Evolutionary conservation across 2,888 invertebrate species (phyloP).

Genomic region (Liodrosophila aerea): DNA sequence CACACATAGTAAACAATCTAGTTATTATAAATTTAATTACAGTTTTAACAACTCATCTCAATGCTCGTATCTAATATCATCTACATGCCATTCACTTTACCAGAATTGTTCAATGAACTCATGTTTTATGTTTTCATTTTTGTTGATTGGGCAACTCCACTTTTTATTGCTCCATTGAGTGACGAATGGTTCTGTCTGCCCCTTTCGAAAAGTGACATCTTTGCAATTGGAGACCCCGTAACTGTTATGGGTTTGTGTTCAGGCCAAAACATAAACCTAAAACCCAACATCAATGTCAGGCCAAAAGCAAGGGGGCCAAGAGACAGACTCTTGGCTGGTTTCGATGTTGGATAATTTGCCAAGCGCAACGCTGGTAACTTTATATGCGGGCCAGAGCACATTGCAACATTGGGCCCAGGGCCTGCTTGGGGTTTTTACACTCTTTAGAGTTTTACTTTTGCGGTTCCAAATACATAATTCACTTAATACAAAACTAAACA

Average conservation of each 20-base stretch:
- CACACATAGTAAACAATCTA: no score
- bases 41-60: no score
- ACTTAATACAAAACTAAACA: no score
- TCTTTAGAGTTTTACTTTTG: conserved; percentile 1
- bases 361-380: conserved; percentile 58
- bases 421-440: conserved; percentile 23
- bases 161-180: conserved; percentile 9
- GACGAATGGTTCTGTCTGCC: neutral
- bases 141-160: neutral
- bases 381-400: conserved; percentile 42
- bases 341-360: conserved; percentile 38
- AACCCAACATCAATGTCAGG: conserved; percentile 61
- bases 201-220: conserved; percentile 14
- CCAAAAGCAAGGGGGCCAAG: conserved; percentile 23
- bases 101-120: neutral
- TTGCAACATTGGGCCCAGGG: conserved; percentile 70
- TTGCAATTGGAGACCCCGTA: conserved; percentile 36
- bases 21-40: no score
- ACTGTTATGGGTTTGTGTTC: conserved; percentile 21
- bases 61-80: no score
- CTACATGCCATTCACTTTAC: no score
- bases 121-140: neutral
- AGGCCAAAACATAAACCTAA: conserved; percentile 46
- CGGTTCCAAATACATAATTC: conserved; percentile 1
- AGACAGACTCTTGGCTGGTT: conserved; percentile 12